Base-by-base conservation (phyloP, 1,140 invertebrate species). In the Heliothis subflexa region DNA sequence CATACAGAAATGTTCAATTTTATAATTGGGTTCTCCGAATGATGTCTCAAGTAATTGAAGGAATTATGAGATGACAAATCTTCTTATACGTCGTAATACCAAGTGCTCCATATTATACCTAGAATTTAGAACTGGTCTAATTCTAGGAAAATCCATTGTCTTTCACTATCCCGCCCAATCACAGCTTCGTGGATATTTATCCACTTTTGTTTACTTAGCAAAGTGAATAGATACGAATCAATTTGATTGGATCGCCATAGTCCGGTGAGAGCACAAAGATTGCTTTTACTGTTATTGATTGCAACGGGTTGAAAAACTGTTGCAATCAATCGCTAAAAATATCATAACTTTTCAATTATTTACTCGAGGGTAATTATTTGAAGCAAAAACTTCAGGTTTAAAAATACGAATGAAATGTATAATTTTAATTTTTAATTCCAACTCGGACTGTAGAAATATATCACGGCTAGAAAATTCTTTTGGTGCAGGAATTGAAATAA, bases 141-240 rank as follows among this genome's bases (percentile, higher is more conserved):
- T 55, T 55, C 54, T 18, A 18, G 54, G 16, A 55, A 52, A 5
- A 52, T 52, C n/a, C 13, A 52, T 50, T 12, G 10, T 14, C 10
- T 50, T 12, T n/a, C n/a, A 52, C 33, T 40, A 40, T 9, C 33
- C 33, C 9, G 9, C 4, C 33, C 33, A 40, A 40, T 3, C n/a
- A 9, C 16, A 47, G 16, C 16, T 10, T 47, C n/a, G 9, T 12
- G 33, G 16, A 12, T 64, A 64, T 64, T 64, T 64, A 45, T 40
- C 16, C 16, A 18, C 33, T 66, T 66, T 47, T 47, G 40, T 66
- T 66, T 66, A 47, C 62, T 21, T n/a, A 47, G 62, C 62, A 11
- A 66, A 47, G 62, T 66, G 62, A 66, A 66, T 66, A 66, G 40
- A 66, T 40, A 47, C 62, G 40, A 47, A 66, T 47, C 62, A 47